These are phyloP conservation scores for Corynorhinus townsendii DNA, from an alignment of 2,113 vertebrate species.

Conservation along the genomic window DNA sequence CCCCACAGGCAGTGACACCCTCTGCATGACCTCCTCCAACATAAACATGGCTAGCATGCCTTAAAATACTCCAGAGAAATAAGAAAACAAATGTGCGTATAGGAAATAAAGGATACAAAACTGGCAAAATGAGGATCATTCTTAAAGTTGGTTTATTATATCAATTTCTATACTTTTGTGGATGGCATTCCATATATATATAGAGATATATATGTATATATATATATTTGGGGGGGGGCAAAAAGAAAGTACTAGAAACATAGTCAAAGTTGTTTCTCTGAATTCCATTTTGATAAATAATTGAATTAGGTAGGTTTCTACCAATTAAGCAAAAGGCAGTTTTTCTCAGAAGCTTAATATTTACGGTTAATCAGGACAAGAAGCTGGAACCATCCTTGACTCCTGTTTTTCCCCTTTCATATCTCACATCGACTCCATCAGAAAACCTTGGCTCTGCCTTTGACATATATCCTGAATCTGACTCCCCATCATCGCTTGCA, in stretches of 20 bases:
- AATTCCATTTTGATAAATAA: neutral
- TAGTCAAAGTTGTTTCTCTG: neutral
- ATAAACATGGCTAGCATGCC: neutral
- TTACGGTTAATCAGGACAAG: neutral
- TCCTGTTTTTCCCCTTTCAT: neutral
- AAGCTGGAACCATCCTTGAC: neutral
- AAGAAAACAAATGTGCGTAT: neutral
- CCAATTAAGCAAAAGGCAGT: neutral
- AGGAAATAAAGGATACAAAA: neutral
- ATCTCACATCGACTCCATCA: neutral
- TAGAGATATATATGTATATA: too few relatives aligned
- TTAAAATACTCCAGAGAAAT: neutral
- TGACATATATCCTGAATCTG: neutral
- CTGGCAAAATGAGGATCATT: neutral
- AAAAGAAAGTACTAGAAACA: neutral
- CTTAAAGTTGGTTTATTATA: neutral
- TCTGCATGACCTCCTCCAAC: neutral
- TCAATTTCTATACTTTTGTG: neutral
- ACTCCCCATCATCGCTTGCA: neutral
- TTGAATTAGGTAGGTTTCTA: neutral
- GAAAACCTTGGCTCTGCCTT: neutral
- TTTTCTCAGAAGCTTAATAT: neutral
- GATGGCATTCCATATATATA: too few relatives aligned
- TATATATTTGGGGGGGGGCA: too few relatives aligned
- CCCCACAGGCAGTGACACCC: rapidly evolving